Conservation (phyloP, 2,113 vertebrate species). For the Bufo bufo region DNA sequence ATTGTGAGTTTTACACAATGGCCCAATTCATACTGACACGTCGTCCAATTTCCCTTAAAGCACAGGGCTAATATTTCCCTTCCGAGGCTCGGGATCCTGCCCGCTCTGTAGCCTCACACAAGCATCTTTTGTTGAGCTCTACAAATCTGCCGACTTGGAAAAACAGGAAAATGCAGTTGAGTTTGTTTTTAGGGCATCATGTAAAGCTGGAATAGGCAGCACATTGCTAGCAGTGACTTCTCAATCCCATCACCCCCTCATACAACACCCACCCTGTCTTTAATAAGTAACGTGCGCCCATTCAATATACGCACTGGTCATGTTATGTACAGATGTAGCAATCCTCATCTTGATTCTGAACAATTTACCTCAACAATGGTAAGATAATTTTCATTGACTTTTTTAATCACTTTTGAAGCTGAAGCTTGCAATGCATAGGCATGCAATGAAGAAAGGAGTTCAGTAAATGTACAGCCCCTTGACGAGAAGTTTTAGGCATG, state of each 20-base stretch:
- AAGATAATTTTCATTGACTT: no score
- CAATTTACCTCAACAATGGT: no score
- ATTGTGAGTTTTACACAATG: not conserved
- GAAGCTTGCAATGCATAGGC: no score
- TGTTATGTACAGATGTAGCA: no score
- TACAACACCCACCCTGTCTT: not conserved
- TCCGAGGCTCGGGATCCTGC: not conserved
- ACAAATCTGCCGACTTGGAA: not conserved
- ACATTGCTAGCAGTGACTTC: not conserved
- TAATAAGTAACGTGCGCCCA: no score
- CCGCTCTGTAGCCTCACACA: not conserved
- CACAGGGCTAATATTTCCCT: not conserved
- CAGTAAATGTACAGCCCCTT: no score
- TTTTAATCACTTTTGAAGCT: no score
- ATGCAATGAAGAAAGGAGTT: no score
- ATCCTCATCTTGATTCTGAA: no score
- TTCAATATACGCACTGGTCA: no score
- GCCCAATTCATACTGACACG: not conserved
- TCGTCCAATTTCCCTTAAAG: not conserved
- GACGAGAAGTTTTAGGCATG: no score
- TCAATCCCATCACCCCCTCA: not conserved
- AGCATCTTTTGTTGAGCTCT: not conserved
- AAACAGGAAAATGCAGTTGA: slow-evolving; percentile 2
- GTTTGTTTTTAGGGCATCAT: not conserved
- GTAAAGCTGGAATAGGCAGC: not conserved